Conservation (phyloP, 2,113 vertebrate genomes). For the Lathamus discolor region DNA sequence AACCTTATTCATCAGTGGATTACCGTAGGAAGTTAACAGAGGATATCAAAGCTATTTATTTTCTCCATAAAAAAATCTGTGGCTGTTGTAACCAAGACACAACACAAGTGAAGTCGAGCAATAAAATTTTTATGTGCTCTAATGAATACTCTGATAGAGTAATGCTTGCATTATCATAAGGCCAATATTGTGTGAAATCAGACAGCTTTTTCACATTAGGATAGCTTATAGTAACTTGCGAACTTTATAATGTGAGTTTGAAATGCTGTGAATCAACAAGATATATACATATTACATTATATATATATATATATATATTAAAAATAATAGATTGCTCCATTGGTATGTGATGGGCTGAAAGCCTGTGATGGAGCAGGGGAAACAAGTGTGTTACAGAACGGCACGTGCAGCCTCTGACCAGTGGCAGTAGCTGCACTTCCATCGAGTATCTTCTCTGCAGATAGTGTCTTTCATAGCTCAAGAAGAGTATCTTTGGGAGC, state of each 20-base stretch:
- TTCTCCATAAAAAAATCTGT: constrained; percentile 16
- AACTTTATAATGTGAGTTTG: constrained; percentile 55
- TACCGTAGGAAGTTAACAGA: constrained; percentile 10
- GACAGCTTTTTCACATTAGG: constrained; percentile 48
- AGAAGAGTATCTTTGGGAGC: neutral
- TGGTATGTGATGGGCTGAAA: neutral
- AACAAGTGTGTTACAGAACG: neutral
- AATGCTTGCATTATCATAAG: constrained; percentile 32
- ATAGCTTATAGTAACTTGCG: constrained; percentile 38
- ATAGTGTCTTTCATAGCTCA: neutral
- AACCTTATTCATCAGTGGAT: constrained; percentile 5
- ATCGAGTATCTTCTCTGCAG: neutral
- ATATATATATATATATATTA: neutral
- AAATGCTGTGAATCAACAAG: constrained; percentile 61
- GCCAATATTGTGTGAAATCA: constrained; percentile 42
- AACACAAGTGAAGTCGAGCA: constrained; percentile 53
- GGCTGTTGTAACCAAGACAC: constrained; percentile 65
- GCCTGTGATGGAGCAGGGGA: neutral
- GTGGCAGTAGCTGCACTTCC: neutral
- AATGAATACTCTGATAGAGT: constrained; percentile 32
- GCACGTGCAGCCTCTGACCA: neutral
- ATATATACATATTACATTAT: neutral
- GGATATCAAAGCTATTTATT: constrained; percentile 37
- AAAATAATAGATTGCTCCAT: neutral
- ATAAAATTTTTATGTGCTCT: constrained; percentile 58